Evolutionary conservation across 2,888 invertebrate genomes (phyloP), one percentile per base, ranked within the genome.

Genomic region (Acanthosepion pharaonis): DNA sequence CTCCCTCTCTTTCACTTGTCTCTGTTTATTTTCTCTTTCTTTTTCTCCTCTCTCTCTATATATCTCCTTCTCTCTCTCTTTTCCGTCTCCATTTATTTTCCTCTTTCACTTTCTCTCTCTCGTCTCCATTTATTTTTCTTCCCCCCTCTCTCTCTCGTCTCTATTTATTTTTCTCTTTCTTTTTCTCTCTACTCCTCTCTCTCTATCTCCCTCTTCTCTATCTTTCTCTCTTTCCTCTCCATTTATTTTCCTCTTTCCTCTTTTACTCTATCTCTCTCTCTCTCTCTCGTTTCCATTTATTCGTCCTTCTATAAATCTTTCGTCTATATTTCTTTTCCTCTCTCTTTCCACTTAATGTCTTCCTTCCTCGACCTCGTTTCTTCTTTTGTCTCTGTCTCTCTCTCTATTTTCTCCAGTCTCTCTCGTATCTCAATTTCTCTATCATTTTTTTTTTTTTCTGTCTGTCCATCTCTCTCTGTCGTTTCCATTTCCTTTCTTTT

Each of bases 141-240:
- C 25, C 91, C 5, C 20, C 4, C 2, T 48, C 48, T 33, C 91
- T n/a, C 48, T 91, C 91, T 42, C 48, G n/a, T 42, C 2, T 42
- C 42, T 42, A 42, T 42, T 42, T 42, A 42, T 42, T 8, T 91
- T 25, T 25, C 23, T n/a, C 18, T 18, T 25, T 25, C 9, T 8
- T 3, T 15, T 42, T n/a, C n/a, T 1, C 33, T 33, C 33, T 33
- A n/a, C 33, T 33, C n/a, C 8, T 78, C 8, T 28, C 8, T 28
- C 11, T 5, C 28, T 6, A 5, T 5, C 25, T 25, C 25, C 25
- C 1, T 25, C 0, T 1, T 8, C 25, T 8, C 23, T 8, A 0
- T 33, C 28, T 33, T 1, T 8, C 20, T 48, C 25, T 42, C 48
- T 48, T 0, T 33, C 23, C 0, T 33, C 25, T 20, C 5, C 23